A percentile compares a stretch with the other conserved stretches of the same genome.
Conservation (phyloP, 2,888 invertebrate genomes). For the Amphipoea lucens region DNA sequence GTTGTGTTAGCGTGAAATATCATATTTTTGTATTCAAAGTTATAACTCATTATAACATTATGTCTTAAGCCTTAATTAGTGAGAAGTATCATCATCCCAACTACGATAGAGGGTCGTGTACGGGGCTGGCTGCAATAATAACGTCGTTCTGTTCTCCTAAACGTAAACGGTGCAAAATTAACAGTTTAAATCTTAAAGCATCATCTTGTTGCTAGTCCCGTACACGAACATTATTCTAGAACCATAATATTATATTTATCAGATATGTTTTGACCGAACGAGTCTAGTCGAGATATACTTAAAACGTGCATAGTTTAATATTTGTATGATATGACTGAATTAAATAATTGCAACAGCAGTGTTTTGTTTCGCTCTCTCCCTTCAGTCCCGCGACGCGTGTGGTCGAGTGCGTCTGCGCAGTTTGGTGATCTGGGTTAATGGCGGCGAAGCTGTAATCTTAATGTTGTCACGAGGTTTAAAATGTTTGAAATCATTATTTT, state of each 20-base stretch:
- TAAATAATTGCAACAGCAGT: constrained; percentile 74
- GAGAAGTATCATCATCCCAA: constrained; percentile 39
- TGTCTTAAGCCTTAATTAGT: constrained; percentile 54
- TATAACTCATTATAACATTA: constrained; percentile 46
- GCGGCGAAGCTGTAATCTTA: constrained; percentile 32
- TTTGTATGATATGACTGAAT: constrained; percentile 81
- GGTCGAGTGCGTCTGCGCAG: constrained; percentile 14
- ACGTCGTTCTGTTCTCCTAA: too few relatives aligned
- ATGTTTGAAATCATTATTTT: background rate
- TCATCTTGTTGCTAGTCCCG: background rate
- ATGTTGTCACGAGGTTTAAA: constrained; percentile 23
- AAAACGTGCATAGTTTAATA: constrained; percentile 61
- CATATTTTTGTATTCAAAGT: constrained; percentile 62
- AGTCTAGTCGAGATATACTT: constrained; percentile 60
- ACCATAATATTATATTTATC: constrained; percentile 30
- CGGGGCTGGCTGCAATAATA: constrained; percentile 6
- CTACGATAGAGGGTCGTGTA: background rate
- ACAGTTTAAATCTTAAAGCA: background rate
- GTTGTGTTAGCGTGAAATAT: constrained; percentile 45
- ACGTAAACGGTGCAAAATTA: background rate
- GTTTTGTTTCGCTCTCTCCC: constrained; percentile 40
- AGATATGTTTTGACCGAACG: constrained; percentile 44
- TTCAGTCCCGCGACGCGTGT: background rate
- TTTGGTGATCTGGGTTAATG: constrained; percentile 42
- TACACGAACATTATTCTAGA: constrained; percentile 16